A percentile compares a stretch with the other conserved stretches of the same genome.
phyloP scores from a whole-genome alignment of 1,140 invertebrate genomes.

The Brachystomella parvula region DNA sequence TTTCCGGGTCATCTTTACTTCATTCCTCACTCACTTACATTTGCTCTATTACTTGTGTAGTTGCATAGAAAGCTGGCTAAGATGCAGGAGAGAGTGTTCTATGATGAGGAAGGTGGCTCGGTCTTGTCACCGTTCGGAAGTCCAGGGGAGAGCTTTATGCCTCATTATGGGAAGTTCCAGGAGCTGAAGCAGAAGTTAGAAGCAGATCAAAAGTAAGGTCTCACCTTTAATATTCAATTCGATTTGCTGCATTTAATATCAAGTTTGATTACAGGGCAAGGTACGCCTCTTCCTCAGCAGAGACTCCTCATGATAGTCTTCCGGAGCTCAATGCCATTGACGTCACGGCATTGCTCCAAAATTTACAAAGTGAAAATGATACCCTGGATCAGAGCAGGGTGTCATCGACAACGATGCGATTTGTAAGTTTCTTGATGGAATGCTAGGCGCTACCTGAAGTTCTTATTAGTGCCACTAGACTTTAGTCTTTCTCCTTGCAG shows the following conservation, averaged over 20 bases:
- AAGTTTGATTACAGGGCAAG: not conserved
- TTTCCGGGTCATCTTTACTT: too few relatives aligned
- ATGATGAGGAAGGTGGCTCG: constrained; percentile 15
- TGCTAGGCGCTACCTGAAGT: not conserved
- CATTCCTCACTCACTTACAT: too few relatives aligned
- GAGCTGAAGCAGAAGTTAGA: constrained; percentile 27
- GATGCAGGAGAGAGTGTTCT: not conserved
- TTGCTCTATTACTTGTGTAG: not conserved
- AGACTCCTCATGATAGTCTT: not conserved
- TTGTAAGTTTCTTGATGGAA: constrained; percentile 1
- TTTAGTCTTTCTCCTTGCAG: constrained; percentile 1
- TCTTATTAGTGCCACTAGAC: not conserved
- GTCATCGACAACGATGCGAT: not conserved
- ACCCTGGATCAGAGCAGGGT: not conserved
- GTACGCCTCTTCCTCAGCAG: not conserved
- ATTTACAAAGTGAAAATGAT: constrained; percentile 6
- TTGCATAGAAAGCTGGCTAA: not conserved
- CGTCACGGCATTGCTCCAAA: constrained; percentile 17
- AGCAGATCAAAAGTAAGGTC: constrained; percentile 18
- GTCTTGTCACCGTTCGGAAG: constrained; percentile 24
- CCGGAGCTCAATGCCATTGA: constrained; percentile 1
- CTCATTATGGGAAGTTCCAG: constrained; percentile 17
- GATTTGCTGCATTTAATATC: not conserved
- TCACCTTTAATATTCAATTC: not conserved
- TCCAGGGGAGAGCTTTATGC: constrained; percentile 15